Percentiles rank a stretch among this genome's conserved stretches.
phyloP scores from a whole-genome alignment of 2,797 vertebrate genomes.

The Diglossa cyanea region DNA sequence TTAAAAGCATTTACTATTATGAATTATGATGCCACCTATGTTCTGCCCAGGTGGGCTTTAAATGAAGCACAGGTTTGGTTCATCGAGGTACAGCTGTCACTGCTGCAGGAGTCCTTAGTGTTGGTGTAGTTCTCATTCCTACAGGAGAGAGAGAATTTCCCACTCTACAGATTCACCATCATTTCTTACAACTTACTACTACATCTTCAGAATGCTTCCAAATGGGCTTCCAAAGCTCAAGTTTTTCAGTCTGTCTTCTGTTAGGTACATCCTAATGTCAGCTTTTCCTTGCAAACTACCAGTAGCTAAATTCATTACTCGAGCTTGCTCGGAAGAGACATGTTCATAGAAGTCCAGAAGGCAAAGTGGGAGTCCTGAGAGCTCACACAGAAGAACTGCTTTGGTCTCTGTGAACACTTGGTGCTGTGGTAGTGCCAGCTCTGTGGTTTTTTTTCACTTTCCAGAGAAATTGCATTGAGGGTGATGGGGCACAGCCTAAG shows the following conservation, averaged over 20 bases:
- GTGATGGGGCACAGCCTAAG: not conserved
- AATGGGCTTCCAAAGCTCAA: not conserved
- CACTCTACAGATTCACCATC: not conserved
- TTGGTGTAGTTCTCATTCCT: not conserved
- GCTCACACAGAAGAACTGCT: not conserved
- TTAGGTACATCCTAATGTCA: not conserved
- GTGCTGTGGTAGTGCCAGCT: not conserved
- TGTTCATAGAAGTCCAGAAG: not conserved
- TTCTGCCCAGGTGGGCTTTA: not conserved
- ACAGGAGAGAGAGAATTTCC: not conserved
- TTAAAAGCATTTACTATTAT: not conserved
- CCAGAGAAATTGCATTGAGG: not conserved
- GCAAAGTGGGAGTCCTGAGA: not conserved
- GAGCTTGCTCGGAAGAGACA: not conserved
- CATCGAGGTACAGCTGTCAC: not conserved
- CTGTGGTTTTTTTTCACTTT: not conserved
- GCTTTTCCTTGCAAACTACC: not conserved
- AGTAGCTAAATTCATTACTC: not conserved
- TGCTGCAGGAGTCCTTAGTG: not conserved
- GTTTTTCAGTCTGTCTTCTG: not conserved
- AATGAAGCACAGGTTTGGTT: not conserved
- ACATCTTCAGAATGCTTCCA: not conserved
- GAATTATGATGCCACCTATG: not conserved
- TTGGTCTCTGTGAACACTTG: not conserved
- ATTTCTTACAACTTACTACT: not conserved